These are phyloP conservation scores for Pseudococcus longispinus DNA, from an alignment of 2,888 invertebrate genomes.

Conservation along the genomic window DNA sequence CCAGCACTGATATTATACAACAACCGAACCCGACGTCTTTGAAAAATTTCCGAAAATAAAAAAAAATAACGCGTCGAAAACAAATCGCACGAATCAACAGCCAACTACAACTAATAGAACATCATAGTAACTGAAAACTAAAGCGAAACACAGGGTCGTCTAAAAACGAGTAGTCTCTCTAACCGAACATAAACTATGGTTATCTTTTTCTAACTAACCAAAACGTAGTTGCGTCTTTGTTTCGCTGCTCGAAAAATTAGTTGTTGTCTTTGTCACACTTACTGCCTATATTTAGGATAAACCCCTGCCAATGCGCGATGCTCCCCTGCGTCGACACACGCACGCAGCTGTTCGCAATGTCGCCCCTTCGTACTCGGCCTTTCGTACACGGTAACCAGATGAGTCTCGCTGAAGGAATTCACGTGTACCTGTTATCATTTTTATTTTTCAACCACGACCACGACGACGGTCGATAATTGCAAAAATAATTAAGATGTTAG, in stretches of 20 bases:
- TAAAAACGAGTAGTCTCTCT: constrained; percentile 54
- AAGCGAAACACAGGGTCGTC: constrained; percentile 51
- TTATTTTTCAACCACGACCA: background rate
- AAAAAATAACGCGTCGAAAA: constrained; percentile 51
- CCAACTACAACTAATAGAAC: constrained; percentile 53
- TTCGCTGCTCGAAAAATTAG: constrained; percentile 26
- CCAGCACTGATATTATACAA: background rate
- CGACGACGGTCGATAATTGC: constrained; percentile 10
- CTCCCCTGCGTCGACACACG: constrained; percentile 56
- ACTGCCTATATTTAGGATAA: constrained; percentile 55
- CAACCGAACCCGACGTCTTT: background rate
- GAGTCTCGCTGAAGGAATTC: constrained; percentile 12
- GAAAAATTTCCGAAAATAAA: constrained; percentile 25
- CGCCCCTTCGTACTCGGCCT: constrained; percentile 50
- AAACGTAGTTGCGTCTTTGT: constrained; percentile 47
- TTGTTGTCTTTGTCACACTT: constrained; percentile 51
- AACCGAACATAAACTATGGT: constrained; percentile 50
- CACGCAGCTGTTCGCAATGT: constrained; percentile 56
- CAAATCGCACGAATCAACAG: constrained; percentile 38
- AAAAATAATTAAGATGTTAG: constrained; percentile 45
- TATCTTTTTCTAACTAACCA: constrained; percentile 51
- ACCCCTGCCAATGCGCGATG: constrained; percentile 56
- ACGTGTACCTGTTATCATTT: constrained; percentile 4
- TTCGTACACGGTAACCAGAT: constrained; percentile 45
- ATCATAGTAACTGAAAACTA: constrained; percentile 55